phyloP scores from a whole-genome alignment of 2,113 vertebrate species.

The Ciconia maguari region DNA sequence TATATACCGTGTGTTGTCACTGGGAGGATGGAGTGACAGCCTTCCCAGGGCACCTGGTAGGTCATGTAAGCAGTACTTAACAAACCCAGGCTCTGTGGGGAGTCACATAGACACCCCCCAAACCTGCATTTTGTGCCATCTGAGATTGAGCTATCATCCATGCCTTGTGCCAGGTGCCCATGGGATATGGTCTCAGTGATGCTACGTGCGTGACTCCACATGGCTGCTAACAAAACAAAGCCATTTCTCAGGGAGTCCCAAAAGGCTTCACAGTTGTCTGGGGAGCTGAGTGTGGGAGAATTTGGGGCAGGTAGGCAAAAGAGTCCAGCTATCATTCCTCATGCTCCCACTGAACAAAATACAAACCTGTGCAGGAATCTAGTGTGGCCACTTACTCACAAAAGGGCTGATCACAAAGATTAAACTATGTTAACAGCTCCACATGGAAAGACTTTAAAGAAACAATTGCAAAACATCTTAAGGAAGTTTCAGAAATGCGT shows the following conservation, averaged over 20 bases:
- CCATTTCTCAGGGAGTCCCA: neutral
- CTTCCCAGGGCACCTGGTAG: neutral
- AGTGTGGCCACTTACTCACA: neutral
- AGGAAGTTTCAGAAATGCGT: constrained; percentile 44
- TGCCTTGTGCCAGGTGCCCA: fast-evolving
- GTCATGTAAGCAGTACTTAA: neutral
- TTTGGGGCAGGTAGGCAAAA: neutral
- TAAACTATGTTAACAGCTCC: neutral
- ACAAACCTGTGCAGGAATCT: neutral
- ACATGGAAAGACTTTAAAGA: constrained; percentile 26
- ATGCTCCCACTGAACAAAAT: neutral
- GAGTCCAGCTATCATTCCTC: neutral
- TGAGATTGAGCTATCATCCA: neutral
- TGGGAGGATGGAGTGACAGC: neutral
- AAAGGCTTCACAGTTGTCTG: neutral
- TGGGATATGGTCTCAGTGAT: neutral
- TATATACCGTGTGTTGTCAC: neutral
- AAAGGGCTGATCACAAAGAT: neutral
- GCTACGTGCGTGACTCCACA: fast-evolving
- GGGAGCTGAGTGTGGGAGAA: neutral
- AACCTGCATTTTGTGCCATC: neutral
- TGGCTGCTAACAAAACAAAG: neutral
- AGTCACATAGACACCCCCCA: neutral
- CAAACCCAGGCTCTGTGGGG: neutral
- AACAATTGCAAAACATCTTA: constrained; percentile 36